These are phyloP conservation scores for Aramus guarauna DNA, from an alignment of 2,113 vertebrate genomes.

Conservation along the genomic window DNA sequence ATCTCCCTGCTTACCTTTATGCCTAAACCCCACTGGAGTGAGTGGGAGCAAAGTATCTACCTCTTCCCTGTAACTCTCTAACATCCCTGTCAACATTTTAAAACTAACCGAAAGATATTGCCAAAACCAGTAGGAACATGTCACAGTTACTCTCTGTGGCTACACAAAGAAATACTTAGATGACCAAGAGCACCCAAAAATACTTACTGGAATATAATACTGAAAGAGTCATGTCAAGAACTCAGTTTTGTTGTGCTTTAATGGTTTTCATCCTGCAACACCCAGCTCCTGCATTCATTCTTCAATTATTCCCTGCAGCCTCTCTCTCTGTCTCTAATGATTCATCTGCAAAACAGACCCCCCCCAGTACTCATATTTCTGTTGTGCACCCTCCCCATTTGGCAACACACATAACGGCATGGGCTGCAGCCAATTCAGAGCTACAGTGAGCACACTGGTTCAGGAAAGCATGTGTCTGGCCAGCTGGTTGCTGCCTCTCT, in stretches of 20 bases:
- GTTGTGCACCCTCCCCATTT: background rate
- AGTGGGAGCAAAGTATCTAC: background rate
- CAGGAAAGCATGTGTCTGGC: background rate
- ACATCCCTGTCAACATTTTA: background rate
- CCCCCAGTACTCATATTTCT: background rate
- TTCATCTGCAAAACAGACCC: background rate
- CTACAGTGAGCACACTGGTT: no score
- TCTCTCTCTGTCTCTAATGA: background rate
- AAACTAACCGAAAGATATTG: background rate
- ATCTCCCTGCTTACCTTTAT: background rate
- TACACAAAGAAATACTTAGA: background rate
- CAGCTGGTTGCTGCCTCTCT: background rate
- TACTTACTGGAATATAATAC: background rate
- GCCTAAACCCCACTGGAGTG: background rate
- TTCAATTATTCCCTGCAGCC: background rate
- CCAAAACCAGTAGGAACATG: background rate
- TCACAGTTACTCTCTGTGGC: background rate
- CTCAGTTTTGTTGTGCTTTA: background rate
- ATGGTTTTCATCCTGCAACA: background rate
- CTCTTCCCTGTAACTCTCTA: background rate
- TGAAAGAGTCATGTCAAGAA: background rate
- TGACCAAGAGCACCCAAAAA: background rate
- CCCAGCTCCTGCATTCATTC: background rate
- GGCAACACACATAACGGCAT: background rate
- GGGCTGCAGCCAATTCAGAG: background rate